phyloP scores from a whole-genome alignment of 2,888 invertebrate species.

The Mesorhabditis spiculigera region DNA sequence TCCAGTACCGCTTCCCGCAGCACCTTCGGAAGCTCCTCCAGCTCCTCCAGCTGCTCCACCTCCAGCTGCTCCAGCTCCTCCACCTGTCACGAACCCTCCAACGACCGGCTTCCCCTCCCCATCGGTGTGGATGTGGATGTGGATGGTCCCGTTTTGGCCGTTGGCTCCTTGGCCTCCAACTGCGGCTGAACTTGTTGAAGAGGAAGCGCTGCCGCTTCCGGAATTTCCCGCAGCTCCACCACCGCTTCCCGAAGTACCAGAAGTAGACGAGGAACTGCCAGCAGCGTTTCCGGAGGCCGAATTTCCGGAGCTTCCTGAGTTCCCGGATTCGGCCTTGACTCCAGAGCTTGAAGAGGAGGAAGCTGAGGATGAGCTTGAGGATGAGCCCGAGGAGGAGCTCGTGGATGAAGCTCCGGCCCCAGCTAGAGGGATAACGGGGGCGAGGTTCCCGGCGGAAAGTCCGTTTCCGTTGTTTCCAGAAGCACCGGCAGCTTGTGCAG shows the following conservation, averaged over 20 bases:
- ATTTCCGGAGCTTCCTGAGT: background rate
- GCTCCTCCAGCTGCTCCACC: conserved; percentile 7
- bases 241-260: conserved; percentile 12
- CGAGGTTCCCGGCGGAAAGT: background rate
- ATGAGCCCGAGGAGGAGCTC: background rate
- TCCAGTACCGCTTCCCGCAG: conserved; percentile 11
- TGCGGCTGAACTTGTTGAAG: background rate
- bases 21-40: conserved; percentile 11
- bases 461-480: conserved; percentile 10
- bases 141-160: conserved; percentile 12
- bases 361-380: background rate
- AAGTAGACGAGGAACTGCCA: conserved; percentile 6
- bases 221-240: conserved; percentile 4
- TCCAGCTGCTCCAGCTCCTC: background rate
- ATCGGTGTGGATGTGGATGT: conserved; percentile 21
- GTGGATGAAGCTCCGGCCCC: conserved; percentile 8
- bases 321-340: background rate
- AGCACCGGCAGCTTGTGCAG: background rate
- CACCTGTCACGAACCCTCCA: conserved; percentile 8
- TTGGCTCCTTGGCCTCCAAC: conserved; percentile 5
- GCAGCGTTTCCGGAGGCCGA: background rate
- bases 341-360: background rate
- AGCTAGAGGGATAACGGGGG: background rate
- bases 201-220: background rate
- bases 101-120: conserved; percentile 12